Evolutionary conservation across 1,140 invertebrate genomes (phyloP), one percentile per base, ranked within the genome.

Genomic region (Ips typographus): DNA sequence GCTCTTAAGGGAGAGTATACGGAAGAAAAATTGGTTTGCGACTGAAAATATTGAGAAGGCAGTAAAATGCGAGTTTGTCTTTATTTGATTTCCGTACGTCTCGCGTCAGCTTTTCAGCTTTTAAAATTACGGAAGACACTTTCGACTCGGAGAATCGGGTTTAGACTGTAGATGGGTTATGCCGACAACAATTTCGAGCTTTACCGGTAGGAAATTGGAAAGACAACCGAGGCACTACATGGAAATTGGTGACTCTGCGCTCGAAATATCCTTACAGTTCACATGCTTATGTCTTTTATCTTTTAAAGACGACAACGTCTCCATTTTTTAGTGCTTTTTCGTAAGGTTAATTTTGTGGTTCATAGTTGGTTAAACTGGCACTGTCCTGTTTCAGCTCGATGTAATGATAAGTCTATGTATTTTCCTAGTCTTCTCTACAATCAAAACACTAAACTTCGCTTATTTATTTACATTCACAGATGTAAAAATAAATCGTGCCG

Each of bases 11-110:
- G 52, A 55, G 37, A 22, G 22, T 22, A 55, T 55, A 2, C 52
- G 58, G 38, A 61, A 51, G 38, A 39, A 49, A 68, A 61, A 68
- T 61, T 61, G 65, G 44, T 22, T 68, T 57, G 56, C 38, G 65
- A 67, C 65, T 67, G 41, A 68, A 61, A 68, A 68, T 68, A 61
- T 68, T 61, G 65, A 61, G 49, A 68, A 57, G 58, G 58, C 57
- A 60, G 44, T 68, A 68, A 68, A 68, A 68, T 44, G 57, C 44
- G 57, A 61, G 65, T 66, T 66, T 68, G 65, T 68, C 65, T 53
- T 68, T 68, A 68, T 68, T 68, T 68, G 65, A 68, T 68, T 68
- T 68, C 44, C 55, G 65, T 53, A 61, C 65, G 57, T 60, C 65
- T 53, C 56, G 63, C 49, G 49, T 55, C 63, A 53, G 39, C 63